Evolutionary conservation across 2,797 vertebrate genomes (phyloP).

Genomic region (Onychomys torridus): DNA sequence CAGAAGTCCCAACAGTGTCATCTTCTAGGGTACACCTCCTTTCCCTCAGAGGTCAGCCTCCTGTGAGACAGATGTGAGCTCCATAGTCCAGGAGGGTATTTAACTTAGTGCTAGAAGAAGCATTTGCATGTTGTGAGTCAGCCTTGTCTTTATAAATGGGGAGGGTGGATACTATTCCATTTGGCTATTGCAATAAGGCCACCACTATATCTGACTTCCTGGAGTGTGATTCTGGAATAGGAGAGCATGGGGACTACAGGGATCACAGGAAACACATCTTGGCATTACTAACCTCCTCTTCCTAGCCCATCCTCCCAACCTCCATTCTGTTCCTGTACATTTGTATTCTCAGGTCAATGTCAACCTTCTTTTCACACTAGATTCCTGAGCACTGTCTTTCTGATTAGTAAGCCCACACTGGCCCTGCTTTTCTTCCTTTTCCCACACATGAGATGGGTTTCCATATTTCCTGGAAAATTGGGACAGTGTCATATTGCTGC

Average conservation of each 20-base stretch:
- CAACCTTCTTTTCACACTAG: neutral
- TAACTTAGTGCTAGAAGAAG: neutral
- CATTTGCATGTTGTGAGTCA: neutral
- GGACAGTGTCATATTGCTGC: neutral
- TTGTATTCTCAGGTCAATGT: neutral
- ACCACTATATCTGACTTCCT: neutral
- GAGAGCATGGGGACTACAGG: neutral
- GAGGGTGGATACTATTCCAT: too few relatives aligned
- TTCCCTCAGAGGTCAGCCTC: neutral
- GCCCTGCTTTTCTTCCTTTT: neutral
- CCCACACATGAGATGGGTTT: neutral
- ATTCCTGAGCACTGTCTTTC: neutral
- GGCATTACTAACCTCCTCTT: neutral
- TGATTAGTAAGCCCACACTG: too few relatives aligned
- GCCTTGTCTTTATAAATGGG: neutral
- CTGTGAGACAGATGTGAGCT: neutral
- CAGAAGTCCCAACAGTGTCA: neutral
- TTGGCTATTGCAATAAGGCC: neutral
- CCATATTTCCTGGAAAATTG: too few relatives aligned
- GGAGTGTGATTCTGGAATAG: neutral
- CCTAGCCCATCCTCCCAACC: neutral
- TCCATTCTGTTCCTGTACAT: neutral
- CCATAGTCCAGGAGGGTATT: neutral
- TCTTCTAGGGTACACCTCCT: neutral
- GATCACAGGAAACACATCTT: neutral